Evolutionary conservation across 2,888 invertebrate genomes (phyloP).

Genomic region (Rapana venosa): DNA sequence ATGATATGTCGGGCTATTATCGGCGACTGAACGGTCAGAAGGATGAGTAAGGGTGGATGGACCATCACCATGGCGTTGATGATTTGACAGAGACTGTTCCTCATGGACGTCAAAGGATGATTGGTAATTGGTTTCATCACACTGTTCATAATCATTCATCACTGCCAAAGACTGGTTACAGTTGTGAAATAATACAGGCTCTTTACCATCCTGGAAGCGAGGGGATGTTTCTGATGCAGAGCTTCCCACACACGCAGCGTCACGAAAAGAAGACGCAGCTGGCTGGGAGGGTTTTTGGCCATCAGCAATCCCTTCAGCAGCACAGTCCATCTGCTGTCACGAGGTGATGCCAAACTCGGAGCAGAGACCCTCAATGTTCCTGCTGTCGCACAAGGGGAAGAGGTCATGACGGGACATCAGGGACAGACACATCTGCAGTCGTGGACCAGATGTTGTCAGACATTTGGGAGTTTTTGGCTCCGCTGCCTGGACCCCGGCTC

Average conservation of each 20-base stretch:
- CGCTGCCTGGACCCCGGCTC: constrained; percentile 82
- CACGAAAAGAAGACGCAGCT: background rate
- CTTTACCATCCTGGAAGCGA: background rate
- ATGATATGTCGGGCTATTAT: background rate
- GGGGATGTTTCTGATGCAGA: background rate
- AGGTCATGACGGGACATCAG: constrained; percentile 85
- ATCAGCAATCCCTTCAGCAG: background rate
- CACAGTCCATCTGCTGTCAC: constrained; percentile 23
- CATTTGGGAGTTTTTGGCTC: constrained; percentile 81
- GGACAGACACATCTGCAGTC: constrained; percentile 89
- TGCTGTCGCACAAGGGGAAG: constrained; percentile 81
- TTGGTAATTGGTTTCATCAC: background rate
- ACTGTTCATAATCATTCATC: background rate
- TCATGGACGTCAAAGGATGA: background rate
- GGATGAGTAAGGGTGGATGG: background rate
- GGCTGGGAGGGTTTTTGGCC: background rate
- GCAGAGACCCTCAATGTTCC: constrained; percentile 73
- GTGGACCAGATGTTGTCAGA: constrained; percentile 97
- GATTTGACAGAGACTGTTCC: background rate
- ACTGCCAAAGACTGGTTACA: background rate
- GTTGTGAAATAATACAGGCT: background rate
- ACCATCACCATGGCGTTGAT: background rate
- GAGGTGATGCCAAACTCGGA: constrained; percentile 73
- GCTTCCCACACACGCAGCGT: background rate
- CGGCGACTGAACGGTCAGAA: background rate